A percentile compares a stretch with the other conserved stretches of the same genome.
Conservation (phyloP, 2,113 vertebrate genomes). For the Ardeotis arabs region DNA sequence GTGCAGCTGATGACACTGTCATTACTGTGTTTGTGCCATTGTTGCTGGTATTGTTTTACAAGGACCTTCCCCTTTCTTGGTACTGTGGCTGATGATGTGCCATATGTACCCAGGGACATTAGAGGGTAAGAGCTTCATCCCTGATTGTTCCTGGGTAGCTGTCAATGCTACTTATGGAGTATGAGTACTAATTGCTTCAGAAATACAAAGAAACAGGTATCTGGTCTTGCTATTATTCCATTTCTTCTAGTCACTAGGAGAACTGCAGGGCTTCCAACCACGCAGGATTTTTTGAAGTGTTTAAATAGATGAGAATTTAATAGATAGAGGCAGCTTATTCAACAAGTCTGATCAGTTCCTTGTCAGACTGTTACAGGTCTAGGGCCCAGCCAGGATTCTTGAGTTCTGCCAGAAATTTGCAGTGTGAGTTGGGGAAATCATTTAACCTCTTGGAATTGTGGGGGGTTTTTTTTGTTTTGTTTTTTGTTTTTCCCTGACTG, state of each 20-base stretch:
- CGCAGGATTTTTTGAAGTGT: not conserved
- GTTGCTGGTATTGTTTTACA: conserved; percentile 34
- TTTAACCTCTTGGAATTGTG: not conserved
- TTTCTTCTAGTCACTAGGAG: not conserved
- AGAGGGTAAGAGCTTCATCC: conserved; percentile 28
- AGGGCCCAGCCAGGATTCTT: not conserved
- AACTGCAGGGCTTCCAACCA: not conserved
- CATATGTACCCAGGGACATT: conserved; percentile 55
- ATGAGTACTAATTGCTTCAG: conserved; percentile 38
- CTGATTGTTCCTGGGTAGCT: conserved; percentile 51
- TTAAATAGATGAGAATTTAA: conserved; percentile 31
- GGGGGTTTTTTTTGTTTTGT: not conserved
- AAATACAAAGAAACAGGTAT: conserved; percentile 36
- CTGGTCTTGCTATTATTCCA: not conserved
- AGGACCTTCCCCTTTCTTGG: conserved; percentile 32
- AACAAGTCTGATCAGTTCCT: not conserved
- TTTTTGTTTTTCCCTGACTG: not conserved
- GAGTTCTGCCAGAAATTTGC: conserved; percentile 8
- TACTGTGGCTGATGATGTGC: conserved; percentile 34
- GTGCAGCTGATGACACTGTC: conserved; percentile 31
- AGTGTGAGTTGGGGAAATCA: not conserved
- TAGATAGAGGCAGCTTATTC: not conserved
- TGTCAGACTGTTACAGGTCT: not conserved
- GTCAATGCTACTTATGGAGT: conserved; percentile 18
- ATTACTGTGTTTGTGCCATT: not conserved